These are phyloP conservation scores for Geotrypetes seraphini DNA, from an alignment of 2,797 vertebrate genomes.

Conservation along the genomic window DNA sequence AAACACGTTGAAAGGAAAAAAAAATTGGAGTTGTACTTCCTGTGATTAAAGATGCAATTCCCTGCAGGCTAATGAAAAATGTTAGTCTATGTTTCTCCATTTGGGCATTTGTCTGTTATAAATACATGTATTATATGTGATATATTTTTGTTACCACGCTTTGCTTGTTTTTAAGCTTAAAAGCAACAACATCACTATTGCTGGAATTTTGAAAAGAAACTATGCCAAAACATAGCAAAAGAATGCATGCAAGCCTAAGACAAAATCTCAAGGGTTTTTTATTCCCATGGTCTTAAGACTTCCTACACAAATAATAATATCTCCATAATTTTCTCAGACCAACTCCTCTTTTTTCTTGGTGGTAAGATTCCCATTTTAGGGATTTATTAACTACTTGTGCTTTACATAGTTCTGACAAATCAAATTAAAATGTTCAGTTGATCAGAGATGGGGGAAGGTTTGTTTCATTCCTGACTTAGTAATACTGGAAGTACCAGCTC, in stretches of 20 bases:
- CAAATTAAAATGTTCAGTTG: too few species aligned
- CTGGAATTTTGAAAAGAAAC: conserved; percentile 41
- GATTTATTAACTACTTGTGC: too few species aligned
- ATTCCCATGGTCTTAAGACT: conserved; percentile 34
- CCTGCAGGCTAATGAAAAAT: conserved; percentile 62
- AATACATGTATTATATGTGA: conserved; percentile 49
- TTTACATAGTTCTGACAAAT: too few species aligned
- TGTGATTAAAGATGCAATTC: conserved; percentile 71
- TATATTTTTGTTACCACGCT: conserved; percentile 51
- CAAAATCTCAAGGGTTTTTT: conserved; percentile 47
- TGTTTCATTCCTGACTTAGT: too few species aligned
- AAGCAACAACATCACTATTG: conserved; percentile 46
- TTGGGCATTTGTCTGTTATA: conserved; percentile 60
- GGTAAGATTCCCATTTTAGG: too few species aligned
- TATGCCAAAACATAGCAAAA: conserved; percentile 45
- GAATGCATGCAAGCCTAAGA: conserved; percentile 41
- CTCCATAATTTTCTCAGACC: conserved; percentile 24
- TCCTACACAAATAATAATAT: conserved; percentile 33
- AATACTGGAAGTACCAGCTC: too few species aligned
- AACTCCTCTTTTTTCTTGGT: too few species aligned
- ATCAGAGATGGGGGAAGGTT: too few species aligned
- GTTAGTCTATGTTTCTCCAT: conserved; percentile 60
- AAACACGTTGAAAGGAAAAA: conserved; percentile 80
- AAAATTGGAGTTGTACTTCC: conserved; percentile 53
- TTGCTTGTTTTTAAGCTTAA: conserved; percentile 57